Conservation (phyloP, 37 sponge, comb jelly and placozoan species). For the Dysidea cf. avara region DNA sequence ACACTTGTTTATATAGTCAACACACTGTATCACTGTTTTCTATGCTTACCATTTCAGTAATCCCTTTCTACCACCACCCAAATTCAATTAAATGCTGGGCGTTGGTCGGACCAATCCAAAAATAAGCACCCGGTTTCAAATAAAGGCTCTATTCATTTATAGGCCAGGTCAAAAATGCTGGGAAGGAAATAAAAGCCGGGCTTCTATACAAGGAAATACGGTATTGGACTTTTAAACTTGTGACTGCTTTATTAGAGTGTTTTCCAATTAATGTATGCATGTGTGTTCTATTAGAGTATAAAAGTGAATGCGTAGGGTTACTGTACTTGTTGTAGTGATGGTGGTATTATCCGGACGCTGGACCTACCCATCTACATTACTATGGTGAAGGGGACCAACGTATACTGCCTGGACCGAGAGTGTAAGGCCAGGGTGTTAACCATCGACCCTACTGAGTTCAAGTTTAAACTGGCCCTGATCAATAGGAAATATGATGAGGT, state of each 20-base stretch:
- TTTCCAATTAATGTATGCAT: too few species aligned
- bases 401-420: conserved; percentile 94
- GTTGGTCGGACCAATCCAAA: too few species aligned
- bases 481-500: conserved; percentile 96
- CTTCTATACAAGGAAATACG: conserved; percentile 1
- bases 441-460: conserved; percentile 94
- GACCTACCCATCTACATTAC: conserved; percentile 97
- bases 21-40: too few species aligned
- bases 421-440: conserved; percentile 82
- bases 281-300: neutral
- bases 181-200: too few species aligned
- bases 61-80: too few species aligned
- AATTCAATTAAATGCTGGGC: too few species aligned
- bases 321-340: conserved; percentile 76
- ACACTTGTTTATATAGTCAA: too few species aligned
- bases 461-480: conserved; percentile 96
- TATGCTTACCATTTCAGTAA: too few species aligned
- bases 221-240: neutral
- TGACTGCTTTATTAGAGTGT: too few species aligned
- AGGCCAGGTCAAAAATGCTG: too few species aligned
- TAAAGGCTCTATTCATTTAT: too few species aligned
- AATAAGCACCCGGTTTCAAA: too few species aligned
- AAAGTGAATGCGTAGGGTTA: neutral
- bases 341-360: conserved; percentile 95
- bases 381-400: conserved; percentile 82